Base-by-base conservation (phyloP, 2,888 invertebrate species). In the Gari tellinella region DNA sequence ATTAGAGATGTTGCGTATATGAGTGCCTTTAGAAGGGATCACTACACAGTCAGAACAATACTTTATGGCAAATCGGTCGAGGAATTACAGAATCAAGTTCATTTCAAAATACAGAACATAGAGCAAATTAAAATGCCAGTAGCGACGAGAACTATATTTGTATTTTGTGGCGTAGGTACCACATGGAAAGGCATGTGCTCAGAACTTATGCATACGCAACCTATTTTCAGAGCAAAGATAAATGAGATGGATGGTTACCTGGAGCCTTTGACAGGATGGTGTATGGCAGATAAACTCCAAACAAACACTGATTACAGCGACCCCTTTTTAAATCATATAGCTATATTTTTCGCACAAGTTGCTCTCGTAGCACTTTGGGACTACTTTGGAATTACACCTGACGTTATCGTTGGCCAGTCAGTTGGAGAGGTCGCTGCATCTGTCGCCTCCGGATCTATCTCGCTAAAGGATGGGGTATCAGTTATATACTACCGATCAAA, bases 161-260 rank as follows among this genome's bases (percentile, higher is more conserved):
- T 88, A 4, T 89, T 82, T 58, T 80, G 86, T 73, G 88, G 89
- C 1, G 86, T 87, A 57, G 88, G 89, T 8, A 88, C 87, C 17
- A 58, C 78, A 8, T 88, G 87, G 87, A 60, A 60, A 17, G 86
- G 86, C 7, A 89, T 89, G 89, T 83, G 87, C 46, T 53, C 58
- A 46, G 81, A 83, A 43, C 40, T 88, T 51, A 70, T 86, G 58
- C 12, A 41, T 15, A 60, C 55, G 38, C 66, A 69, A 25, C 37
- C 51, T 1, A 60, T 79, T 0, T 88, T 88, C 61, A 51, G 65
- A 25, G 56, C 73, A 10, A 66, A 72, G 3, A 63, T 88, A 23
- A 15, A 68, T 43, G 64, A 70, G 38, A 74, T 87, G 15, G 83
- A 85, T 52, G 14, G 37, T 8, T 52, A 58, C 8, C 64, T 87